A percentile compares a stretch with the other conserved stretches of the same genome.
Conservation (phyloP, 2,797 vertebrate genomes). For the Gymnocypris eckloni region DNA sequence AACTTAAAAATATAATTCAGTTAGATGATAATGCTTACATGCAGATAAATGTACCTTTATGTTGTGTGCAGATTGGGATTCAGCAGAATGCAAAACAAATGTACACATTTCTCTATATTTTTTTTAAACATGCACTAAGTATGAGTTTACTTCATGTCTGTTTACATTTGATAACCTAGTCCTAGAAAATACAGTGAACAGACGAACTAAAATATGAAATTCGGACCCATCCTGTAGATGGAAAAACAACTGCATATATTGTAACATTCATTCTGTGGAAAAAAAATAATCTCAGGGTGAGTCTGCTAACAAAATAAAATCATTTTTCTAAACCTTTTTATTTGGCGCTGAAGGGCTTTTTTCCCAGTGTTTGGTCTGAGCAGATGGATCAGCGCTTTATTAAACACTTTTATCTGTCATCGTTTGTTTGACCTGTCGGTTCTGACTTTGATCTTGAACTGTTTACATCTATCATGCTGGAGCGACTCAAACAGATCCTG, state of each 20-base stretch:
- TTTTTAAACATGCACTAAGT: background rate
- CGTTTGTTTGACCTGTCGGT: slow-evolving; percentile 15
- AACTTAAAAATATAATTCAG: background rate
- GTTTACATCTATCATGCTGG: slow-evolving; percentile 16
- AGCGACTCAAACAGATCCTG: background rate
- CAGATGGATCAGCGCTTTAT: background rate
- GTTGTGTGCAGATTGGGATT: slow-evolving; percentile 1
- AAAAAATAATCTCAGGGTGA: background rate
- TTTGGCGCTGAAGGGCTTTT: slow-evolving; percentile 41
- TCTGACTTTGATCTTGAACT: background rate
- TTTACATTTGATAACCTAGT: slow-evolving; percentile 37
- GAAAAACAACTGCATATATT: background rate
- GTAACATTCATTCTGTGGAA: background rate
- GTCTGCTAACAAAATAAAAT: background rate
- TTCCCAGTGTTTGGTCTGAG: slow-evolving; percentile 40
- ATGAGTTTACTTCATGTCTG: slow-evolving; percentile 12
- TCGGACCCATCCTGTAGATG: background rate
- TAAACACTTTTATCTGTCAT: background rate
- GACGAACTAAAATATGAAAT: background rate
- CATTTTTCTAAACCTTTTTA: background rate
- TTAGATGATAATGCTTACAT: background rate
- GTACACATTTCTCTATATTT: no score
- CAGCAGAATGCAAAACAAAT: background rate
- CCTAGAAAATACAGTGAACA: background rate
- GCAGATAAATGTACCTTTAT: background rate